phyloP scores from a whole-genome alignment of 2,797 vertebrate genomes.

The Oophaga sylvatica region DNA sequence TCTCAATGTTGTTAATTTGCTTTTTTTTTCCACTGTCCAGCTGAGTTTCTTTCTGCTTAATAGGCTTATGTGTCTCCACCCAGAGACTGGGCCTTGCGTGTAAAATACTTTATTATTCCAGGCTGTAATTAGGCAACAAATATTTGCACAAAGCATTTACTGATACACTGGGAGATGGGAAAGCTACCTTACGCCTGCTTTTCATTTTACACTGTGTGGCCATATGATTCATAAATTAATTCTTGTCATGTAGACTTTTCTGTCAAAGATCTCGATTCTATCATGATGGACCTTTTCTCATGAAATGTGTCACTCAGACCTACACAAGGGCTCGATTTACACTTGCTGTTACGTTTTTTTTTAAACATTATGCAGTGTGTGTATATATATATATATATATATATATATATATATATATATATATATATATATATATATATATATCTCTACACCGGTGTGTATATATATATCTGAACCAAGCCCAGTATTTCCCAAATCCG shows the following conservation, averaged over 20 bases:
- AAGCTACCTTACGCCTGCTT: not conserved
- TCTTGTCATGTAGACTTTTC: not conserved
- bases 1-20: not conserved
- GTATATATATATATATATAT: too few species aligned
- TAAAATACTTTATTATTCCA: not conserved
- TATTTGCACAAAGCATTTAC: slow-evolving; percentile 30
- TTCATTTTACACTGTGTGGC: not conserved
- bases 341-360: too few species aligned
- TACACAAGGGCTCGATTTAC: not conserved
- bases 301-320: not conserved
- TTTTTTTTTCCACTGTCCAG: not conserved
- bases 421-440: too few species aligned
- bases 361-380: too few species aligned
- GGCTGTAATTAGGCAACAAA: not conserved
- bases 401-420: too few species aligned
- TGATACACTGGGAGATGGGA: not conserved
- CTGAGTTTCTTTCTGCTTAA: not conserved
- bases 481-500: too few species aligned
- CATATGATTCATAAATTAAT: not conserved
- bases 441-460: too few species aligned
- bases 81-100: slow-evolving; percentile 7
- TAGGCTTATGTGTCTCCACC: not conserved
- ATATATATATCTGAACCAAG: too few species aligned
- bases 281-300: too few species aligned
- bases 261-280: not conserved